Evolutionary conservation across 2,113 vertebrate genomes (phyloP).

Genomic region (Thunnus thynnus): DNA sequence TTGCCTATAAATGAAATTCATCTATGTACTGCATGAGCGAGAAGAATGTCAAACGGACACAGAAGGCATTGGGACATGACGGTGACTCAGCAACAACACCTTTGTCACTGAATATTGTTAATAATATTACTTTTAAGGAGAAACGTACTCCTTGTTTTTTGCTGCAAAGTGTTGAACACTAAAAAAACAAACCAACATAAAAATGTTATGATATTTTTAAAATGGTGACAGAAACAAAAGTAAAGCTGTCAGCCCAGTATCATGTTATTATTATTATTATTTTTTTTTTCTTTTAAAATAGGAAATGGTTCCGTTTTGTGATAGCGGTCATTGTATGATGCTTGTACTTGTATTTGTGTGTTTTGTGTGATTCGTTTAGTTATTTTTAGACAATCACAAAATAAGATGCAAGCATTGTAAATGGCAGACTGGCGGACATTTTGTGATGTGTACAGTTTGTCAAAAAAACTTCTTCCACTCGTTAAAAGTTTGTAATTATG

Average conservation of each 20-base stretch:
- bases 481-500: slow-evolving; percentile 90
- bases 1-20: slow-evolving; percentile 81
- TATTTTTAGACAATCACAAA: slow-evolving; percentile 91
- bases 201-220: slow-evolving; percentile 87
- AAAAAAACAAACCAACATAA: slow-evolving; percentile 89
- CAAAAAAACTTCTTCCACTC: slow-evolving; percentile 86
- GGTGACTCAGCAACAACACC: slow-evolving; percentile 78
- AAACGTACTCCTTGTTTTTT: slow-evolving; percentile 83
- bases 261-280: slow-evolving; percentile 79
- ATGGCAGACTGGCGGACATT: slow-evolving; percentile 88
- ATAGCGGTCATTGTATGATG: slow-evolving; percentile 87
- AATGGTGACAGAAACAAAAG: slow-evolving; percentile 74
- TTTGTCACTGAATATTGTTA: slow-evolving; percentile 85
- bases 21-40: slow-evolving; percentile 78
- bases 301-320: slow-evolving; percentile 84
- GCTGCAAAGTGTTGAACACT: slow-evolving; percentile 91
- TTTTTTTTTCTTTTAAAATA: slow-evolving; percentile 77
- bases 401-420: slow-evolving; percentile 89
- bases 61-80: slow-evolving; percentile 75
- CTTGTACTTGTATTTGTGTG: slow-evolving; percentile 89
- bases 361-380: slow-evolving; percentile 88
- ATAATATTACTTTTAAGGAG: slow-evolving; percentile 84
- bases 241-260: slow-evolving; percentile 79
- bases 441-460: slow-evolving; percentile 90
- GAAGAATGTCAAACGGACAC: slow-evolving; percentile 78